phyloP scores from a whole-genome alignment of 2,888 invertebrate genomes.

The Chouioia cunea region DNA sequence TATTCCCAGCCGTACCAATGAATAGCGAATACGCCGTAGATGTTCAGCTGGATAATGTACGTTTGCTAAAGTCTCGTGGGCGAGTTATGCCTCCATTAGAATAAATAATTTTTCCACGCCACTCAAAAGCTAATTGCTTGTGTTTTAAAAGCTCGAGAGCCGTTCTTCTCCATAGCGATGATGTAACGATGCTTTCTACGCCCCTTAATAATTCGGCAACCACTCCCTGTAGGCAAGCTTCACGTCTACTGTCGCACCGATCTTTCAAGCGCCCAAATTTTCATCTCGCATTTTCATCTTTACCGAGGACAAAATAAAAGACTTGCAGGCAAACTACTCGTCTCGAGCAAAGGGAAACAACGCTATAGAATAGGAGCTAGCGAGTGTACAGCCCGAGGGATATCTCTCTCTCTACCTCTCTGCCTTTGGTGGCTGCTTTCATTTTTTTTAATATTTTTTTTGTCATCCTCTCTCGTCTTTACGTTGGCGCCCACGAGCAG shows the following conservation, averaged over 20 bases:
- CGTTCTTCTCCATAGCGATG: no score
- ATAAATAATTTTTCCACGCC: no score
- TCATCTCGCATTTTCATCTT: not conserved
- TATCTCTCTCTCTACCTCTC: no score
- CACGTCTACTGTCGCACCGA: slow-evolving; percentile 3
- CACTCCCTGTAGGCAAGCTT: not conserved
- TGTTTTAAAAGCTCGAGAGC: no score
- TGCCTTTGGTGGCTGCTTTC: no score
- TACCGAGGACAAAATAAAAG: not conserved
- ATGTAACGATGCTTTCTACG: slow-evolving; percentile 36
- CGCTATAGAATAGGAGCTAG: no score
- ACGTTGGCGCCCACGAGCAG: not conserved
- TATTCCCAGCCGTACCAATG: slow-evolving; percentile 42
- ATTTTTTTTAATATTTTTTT: not conserved
- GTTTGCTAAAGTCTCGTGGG: not conserved
- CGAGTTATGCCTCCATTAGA: no score
- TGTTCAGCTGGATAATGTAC: not conserved
- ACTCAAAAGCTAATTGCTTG: no score
- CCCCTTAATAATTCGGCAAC: slow-evolving; percentile 22
- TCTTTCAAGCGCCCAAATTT: no score
- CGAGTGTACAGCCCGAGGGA: no score
- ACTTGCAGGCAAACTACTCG: no score
- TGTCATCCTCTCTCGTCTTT: not conserved
- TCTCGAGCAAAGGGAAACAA: no score
- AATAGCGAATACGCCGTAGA: slow-evolving; percentile 35